Evolutionary conservation across 2,797 vertebrate species (phyloP), one percentile per base, ranked within the genome.

Genomic region (Pseudochromis fuscus): DNA sequence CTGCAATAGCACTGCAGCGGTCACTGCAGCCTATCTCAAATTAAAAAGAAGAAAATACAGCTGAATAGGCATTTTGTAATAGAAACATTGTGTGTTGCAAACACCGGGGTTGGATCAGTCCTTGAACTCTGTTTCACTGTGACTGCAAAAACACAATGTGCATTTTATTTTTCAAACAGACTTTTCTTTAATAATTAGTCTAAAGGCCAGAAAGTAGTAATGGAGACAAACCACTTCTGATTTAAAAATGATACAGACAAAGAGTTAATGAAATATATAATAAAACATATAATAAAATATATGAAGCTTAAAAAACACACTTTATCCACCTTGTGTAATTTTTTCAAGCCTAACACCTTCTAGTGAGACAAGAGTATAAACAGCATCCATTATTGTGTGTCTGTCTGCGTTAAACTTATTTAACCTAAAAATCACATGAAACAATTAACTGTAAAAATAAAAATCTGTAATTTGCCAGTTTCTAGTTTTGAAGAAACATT

Each of bases 41-140:
- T 82, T 82, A 86, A 82, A 70, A 52, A 51, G 21, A 67, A 42
- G 16, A 51, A 67, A 58, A 72, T 49, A 58, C 28, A 27, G 81
- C 83, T 88, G 87, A 90, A 78, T 52, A 31, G 27, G 75, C 85
- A n/a, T 76, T 82, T 84, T 75, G 28, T 65, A 65, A 72, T 58
- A 15, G 68, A 73, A 75, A 69, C 56, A 57, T 55, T 60, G 63
- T 61, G 68, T 66, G 59, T 62, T 18, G 7, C 28, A 63, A 75
- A 76, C 45, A 48, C 42, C 30, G 52, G 25, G 28, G 44, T 67
- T 16, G 42, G 51, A 38, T n/a, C 27, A 45, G 45, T 50, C 59
- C 55, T 70, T 60, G 51, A 67, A 38, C 40, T 68, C 46, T 66
- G 18, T 87, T 73, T 70, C 53, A 77, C 48, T 56, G 38, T 13